Evolutionary conservation across 2,113 vertebrate genomes (phyloP).

Genomic region (Lipotes vexillifer): DNA sequence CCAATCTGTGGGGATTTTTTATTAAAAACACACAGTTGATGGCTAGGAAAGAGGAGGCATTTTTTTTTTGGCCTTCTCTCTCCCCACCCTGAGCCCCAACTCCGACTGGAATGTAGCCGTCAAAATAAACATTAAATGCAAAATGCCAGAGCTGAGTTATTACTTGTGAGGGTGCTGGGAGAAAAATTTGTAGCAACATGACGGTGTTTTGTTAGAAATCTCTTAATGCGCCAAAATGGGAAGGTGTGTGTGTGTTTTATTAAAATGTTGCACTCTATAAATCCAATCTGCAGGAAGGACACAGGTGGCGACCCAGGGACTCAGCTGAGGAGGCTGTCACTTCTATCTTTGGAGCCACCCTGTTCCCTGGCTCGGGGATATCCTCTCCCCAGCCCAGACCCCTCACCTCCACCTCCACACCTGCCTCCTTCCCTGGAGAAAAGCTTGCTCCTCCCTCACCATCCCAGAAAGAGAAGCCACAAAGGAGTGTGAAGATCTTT

Average conservation of each 20-base stretch:
- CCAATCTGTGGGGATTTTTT: constrained; percentile 80
- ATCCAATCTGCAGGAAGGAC: constrained; percentile 83
- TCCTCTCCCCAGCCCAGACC: background rate
- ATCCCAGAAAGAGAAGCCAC: background rate
- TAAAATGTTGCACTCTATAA: constrained; percentile 89
- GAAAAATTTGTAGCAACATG: constrained; percentile 86
- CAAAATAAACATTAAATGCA: constrained; percentile 87
- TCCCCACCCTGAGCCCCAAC: constrained; percentile 38
- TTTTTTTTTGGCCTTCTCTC: constrained; percentile 67
- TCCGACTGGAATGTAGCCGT: constrained; percentile 82
- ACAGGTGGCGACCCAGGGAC: constrained; percentile 84
- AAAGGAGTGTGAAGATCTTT: background rate
- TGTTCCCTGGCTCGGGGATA: constrained; percentile 35
- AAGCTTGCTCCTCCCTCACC: background rate
- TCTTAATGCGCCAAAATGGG: constrained; percentile 87
- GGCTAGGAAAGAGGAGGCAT: constrained; percentile 64
- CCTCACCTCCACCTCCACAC: background rate
- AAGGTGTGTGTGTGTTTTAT: constrained; percentile 86
- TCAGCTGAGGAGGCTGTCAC: constrained; percentile 79
- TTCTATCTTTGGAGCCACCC: constrained; percentile 61
- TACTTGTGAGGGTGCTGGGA: constrained; percentile 86
- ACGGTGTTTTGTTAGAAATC: constrained; percentile 86
- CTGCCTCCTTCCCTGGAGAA: background rate
- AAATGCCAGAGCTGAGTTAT: constrained; percentile 85
- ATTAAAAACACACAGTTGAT: constrained; percentile 85